Percentiles rank a stretch among this genome's conserved stretches.
Conservation (phyloP, 2,888 invertebrate genomes). For the Lasioglossum leucozonium region DNA sequence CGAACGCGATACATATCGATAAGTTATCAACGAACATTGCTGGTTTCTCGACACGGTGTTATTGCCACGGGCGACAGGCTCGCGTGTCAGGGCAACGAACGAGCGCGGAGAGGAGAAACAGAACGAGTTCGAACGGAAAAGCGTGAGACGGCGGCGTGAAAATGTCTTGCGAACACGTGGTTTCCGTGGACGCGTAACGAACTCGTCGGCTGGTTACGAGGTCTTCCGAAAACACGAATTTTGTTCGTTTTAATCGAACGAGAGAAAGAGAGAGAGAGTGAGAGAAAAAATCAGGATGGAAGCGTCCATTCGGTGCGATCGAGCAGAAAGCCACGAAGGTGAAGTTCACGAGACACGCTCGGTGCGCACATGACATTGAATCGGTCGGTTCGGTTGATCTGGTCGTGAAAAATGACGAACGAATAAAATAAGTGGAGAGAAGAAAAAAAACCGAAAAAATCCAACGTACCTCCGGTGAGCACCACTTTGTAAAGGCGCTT, state of each 20-base stretch:
- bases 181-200: slow-evolving; percentile 28
- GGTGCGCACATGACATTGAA: slow-evolving; percentile 19
- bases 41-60: slow-evolving; percentile 16
- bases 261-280: no score
- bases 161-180: slow-evolving; percentile 58
- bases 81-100: slow-evolving; percentile 8
- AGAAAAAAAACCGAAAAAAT: no score
- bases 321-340: slow-evolving; percentile 1
- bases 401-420: not conserved
- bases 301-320: slow-evolving; percentile 28
- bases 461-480: slow-evolving; percentile 93
- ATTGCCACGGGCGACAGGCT: slow-evolving; percentile 21
- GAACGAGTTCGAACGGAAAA: not conserved
- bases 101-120: not conserved
- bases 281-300: no score
- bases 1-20: not conserved
- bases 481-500: slow-evolving; percentile 94
- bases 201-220: not conserved
- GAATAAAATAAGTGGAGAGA: not conserved
- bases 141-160: not conserved
- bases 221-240: not conserved
- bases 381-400: not conserved
- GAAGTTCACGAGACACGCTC: not conserved
- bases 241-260: not conserved
- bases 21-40: not conserved